Base-by-base conservation (phyloP, 1,140 invertebrate genomes). In the Lepidotrigona ventralis region DNA sequence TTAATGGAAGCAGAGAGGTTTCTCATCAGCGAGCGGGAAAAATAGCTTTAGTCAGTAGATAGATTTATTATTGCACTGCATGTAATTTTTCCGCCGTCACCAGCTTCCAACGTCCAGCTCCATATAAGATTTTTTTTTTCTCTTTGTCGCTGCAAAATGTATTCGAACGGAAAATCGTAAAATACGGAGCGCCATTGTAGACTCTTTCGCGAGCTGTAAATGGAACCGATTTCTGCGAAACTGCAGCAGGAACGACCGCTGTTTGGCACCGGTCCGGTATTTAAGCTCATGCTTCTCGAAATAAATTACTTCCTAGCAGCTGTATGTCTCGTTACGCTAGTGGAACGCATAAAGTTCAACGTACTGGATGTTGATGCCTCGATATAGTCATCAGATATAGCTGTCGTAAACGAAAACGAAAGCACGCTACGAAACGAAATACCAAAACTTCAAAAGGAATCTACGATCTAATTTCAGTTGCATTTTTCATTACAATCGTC, bases 281-380 rank as follows among this genome's bases (percentile, higher is more conserved):
- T 75, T 75, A 81, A 81, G 68, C 71, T 46, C 51, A 29, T 39
- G 71, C 60, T 75, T 81, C 79, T 75, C 33, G 79, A 81, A 81
- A 81, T 81, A 81, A 81, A 75, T 81, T 72, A 75, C 79, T 81
- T 81, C 79, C 71, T 81, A 74, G 71, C 72, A 81, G 71, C 79
- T 75, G 72, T 56, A 15, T 39, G 71, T 46, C 63, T 75, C 79
- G 79, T 66, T 75, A 81, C 72, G 11, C 39, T 81, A 8, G 79
- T 63, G 21, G 21, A 75, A 81, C 66, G 63, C 68, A 75, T 33
- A 75, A 74, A 53, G 79, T 81, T 81, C 79, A 81, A 68, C 71
- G 79, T 56, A 73, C 79, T 68, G 60, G n/a, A 75, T 75, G 79
- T 81, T 81, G 60, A 81, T 46, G 72, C 58, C 74, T 66, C 23